Percentiles rank a stretch among this genome's conserved stretches.
Conservation (phyloP, 2,113 vertebrate species). For the Phocoena phocoena region DNA sequence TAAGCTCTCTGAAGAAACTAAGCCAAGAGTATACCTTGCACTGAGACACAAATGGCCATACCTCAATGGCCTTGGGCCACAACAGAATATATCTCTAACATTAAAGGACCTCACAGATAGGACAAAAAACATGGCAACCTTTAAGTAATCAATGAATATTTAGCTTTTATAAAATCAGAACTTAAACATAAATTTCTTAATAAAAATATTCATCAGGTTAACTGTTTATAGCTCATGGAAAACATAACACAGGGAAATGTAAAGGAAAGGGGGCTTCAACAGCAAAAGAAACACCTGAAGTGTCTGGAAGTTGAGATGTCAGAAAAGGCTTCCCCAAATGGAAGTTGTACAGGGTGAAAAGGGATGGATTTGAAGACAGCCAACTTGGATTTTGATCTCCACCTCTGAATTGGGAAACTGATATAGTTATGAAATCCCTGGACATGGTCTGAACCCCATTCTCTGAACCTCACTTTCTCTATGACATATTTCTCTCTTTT, state of each 20-base stretch:
- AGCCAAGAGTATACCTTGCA: neutral
- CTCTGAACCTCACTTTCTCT: neutral
- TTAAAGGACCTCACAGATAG: neutral
- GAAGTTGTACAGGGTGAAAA: neutral
- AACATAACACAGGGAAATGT: neutral
- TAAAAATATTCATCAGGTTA: neutral
- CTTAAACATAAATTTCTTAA: neutral
- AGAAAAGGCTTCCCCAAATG: neutral
- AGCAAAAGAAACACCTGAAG: neutral
- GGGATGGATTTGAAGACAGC: neutral
- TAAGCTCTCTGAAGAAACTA: neutral
- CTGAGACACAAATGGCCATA: neutral
- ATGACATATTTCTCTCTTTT: neutral
- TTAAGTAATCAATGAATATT: neutral
- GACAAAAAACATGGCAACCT: neutral
- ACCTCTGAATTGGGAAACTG: neutral
- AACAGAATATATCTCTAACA: neutral
- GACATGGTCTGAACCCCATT: neutral
- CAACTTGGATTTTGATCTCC: neutral
- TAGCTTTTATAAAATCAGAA: neutral
- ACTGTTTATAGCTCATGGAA: neutral
- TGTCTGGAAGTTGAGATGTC: neutral
- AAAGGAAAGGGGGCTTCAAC: neutral
- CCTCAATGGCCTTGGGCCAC: neutral
- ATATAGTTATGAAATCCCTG: fast-evolving